Evolutionary conservation across 2,797 vertebrate genomes (phyloP), one percentile per base, ranked within the genome.

Genomic region (Sitta carolinensis): DNA sequence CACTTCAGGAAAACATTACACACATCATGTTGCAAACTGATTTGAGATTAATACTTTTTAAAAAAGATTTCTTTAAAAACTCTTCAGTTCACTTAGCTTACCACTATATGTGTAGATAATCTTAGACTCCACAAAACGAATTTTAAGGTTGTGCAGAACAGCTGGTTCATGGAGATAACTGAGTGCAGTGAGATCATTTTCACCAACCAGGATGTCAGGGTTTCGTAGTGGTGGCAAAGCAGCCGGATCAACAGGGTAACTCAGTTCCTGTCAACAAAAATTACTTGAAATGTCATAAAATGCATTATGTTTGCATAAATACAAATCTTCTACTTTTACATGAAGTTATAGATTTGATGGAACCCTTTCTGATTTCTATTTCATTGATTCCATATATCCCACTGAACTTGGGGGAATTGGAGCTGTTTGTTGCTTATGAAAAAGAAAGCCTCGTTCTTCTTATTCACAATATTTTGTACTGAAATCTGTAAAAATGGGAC

Each of bases 81-180:
- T 16, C 32, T 42, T 27, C 10, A 29, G 52, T 52, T 87, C 10
- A 30, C 19, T 34, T 50, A 85, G 64, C 98, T 96, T 98, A 99
- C 99, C 99, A 32, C 99, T 99, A 50, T 99, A 99, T 19, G 99
- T 99, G 58, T 99, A 99, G 97, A 99, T 99, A 96, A 99, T 99
- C 76, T 98, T 99, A 78, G 99, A 99, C 72, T 99, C 99, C 84
- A 98, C 98, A 80, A 99, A 99, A 93, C 99, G 98, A 90, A 99
- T 98, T 96, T 97, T 98, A 87, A 99, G 99, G n/a, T 99, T 99
- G 95, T 99, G 99, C 10, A 99, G 98, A 58, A 99, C 99, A 0
- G 99, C 99, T 0, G 99, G 99, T 62, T 99, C 99, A 0, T 99
- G 99, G 64, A 99, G 98, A 84, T 99, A 99, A 96, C 99, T 99